Evolutionary conservation across 2,113 vertebrate species (phyloP).

Genomic region (Bubo blakistoni): DNA sequence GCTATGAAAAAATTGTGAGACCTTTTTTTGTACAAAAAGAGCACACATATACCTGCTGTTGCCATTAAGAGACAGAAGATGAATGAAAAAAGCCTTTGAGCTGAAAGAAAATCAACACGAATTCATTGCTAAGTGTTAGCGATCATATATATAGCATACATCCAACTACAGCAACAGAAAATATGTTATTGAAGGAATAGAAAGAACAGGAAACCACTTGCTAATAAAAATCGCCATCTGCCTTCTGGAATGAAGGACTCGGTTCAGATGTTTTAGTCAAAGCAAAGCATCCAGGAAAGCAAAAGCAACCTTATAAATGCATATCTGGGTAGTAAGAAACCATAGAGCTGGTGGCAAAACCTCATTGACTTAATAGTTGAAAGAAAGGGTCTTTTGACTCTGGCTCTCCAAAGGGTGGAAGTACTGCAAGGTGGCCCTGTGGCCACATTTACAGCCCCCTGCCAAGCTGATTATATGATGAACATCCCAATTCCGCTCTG

Average conservation of each 20-base stretch:
- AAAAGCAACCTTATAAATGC: background rate
- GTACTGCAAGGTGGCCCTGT: background rate
- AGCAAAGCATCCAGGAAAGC: background rate
- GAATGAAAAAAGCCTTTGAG: constrained; percentile 5
- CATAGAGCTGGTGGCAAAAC: background rate
- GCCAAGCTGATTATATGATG: background rate
- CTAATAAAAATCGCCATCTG: background rate
- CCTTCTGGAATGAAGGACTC: background rate
- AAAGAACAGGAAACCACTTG: constrained; percentile 20
- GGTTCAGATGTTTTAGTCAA: background rate
- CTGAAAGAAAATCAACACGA: constrained; percentile 44
- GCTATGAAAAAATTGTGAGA: background rate
- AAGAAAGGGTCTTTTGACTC: background rate
- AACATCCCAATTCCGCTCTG: background rate
- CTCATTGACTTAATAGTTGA: background rate
- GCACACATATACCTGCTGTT: background rate
- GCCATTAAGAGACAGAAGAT: constrained; percentile 22
- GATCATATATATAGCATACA: background rate
- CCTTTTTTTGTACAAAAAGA: background rate
- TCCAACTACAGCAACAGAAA: background rate
- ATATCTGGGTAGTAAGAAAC: background rate
- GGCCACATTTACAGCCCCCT: background rate
- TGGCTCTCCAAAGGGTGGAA: background rate
- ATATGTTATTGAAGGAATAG: background rate
- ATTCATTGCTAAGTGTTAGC: constrained; percentile 20